A percentile compares a stretch with the other conserved stretches of the same genome.
These are phyloP conservation scores for Eupithecia inturbata DNA, from an alignment of 2,888 invertebrate species.

Conservation along the genomic window DNA sequence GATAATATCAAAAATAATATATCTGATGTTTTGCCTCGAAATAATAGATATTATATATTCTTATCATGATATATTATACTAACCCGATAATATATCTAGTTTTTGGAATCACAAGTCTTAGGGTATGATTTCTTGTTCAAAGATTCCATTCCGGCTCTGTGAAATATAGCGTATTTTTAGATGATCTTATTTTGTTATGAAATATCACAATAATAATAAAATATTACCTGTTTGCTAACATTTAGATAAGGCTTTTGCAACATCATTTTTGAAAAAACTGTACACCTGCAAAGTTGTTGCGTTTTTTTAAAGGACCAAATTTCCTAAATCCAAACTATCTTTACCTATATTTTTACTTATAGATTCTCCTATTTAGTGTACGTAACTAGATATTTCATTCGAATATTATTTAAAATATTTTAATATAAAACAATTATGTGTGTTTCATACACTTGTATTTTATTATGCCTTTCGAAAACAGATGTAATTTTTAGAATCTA, in stretches of 20 bases:
- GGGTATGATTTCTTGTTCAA: conserved; percentile 60
- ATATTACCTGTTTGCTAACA: conserved; percentile 61
- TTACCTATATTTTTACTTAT: conserved; percentile 27
- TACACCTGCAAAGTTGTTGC: conserved; percentile 44
- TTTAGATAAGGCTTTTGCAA: conserved; percentile 68
- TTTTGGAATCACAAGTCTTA: conserved; percentile 64
- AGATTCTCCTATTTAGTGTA: conserved; percentile 40
- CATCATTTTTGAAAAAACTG: conserved; percentile 50
- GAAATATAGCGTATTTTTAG: conserved; percentile 79
- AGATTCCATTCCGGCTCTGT: conserved; percentile 55
- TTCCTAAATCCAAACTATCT: conserved; percentile 41
- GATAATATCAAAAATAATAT: conserved; percentile 55
- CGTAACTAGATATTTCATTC: conserved; percentile 32
- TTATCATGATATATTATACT: conserved; percentile 47
- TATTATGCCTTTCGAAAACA: conserved; percentile 24
- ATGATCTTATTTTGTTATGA: conserved; percentile 78
- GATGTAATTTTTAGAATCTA: conserved; percentile 31
- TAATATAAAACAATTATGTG: conserved; percentile 21
- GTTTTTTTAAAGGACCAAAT: conserved; percentile 46
- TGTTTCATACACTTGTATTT: conserved; percentile 26
- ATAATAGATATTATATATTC: conserved; percentile 46
- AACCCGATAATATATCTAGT: conserved; percentile 48
- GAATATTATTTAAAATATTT: conserved; percentile 31
- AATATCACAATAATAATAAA: conserved; percentile 57
- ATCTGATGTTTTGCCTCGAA: conserved; percentile 56